These are phyloP conservation scores for Hydropotes inermis DNA, from an alignment of 2,113 vertebrate species.

Conservation along the genomic window DNA sequence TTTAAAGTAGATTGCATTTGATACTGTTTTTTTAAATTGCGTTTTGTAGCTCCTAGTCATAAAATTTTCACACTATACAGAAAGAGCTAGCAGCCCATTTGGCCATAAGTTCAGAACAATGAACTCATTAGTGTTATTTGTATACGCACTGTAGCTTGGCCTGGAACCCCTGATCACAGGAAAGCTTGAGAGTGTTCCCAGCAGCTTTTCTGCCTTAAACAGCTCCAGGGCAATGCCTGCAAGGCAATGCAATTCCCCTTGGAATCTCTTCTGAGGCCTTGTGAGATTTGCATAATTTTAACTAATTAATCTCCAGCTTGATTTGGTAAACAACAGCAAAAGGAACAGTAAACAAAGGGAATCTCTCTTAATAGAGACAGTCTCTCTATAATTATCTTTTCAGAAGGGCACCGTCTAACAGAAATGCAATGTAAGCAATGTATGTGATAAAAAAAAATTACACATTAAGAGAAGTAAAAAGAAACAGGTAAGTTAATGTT, in stretches of 20 bases:
- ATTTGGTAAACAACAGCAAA: slow-evolving; percentile 42
- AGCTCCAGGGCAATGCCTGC: slow-evolving; percentile 31
- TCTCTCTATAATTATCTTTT: background rate
- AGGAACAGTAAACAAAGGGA: background rate
- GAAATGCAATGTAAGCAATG: background rate
- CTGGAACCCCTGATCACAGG: slow-evolving; percentile 48
- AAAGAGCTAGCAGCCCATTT: slow-evolving; percentile 70
- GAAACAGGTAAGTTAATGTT: background rate
- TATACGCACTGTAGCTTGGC: slow-evolving; percentile 69
- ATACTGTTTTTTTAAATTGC: slow-evolving; percentile 72
- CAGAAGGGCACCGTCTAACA: background rate
- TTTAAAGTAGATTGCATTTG: slow-evolving; percentile 41
- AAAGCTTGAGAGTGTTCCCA: slow-evolving; percentile 70
- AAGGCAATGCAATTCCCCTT: slow-evolving; percentile 65
- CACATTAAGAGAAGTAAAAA: slow-evolving; percentile 4
- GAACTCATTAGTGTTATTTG: slow-evolving; percentile 80
- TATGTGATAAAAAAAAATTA: background rate
- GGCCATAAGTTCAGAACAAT: slow-evolving; percentile 75
- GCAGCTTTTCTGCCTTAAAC: slow-evolving; percentile 51
- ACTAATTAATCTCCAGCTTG: slow-evolving; percentile 64
- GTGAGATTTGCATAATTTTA: slow-evolving; percentile 71
- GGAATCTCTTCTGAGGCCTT: slow-evolving; percentile 69
- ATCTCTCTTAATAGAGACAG: background rate
- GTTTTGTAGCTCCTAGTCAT: slow-evolving; percentile 67
- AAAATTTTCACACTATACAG: slow-evolving; percentile 72